These are phyloP conservation scores for Caenorhabditis tropicalis DNA, from an alignment of 1,140 invertebrate species.

Conservation along the genomic window DNA sequence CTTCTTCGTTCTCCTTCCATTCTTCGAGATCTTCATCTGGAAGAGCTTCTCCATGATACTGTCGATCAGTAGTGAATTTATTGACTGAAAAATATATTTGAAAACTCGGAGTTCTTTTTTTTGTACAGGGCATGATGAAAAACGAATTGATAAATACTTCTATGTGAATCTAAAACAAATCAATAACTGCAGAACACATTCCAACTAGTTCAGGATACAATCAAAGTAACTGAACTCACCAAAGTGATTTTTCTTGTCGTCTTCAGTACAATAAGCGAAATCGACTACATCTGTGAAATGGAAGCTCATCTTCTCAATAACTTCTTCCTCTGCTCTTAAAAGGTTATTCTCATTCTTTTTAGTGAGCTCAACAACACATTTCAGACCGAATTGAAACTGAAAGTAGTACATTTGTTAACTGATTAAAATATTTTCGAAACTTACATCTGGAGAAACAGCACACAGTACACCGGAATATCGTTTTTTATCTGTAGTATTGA, in stretches of 20 bases:
- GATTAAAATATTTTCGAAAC: background rate
- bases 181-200: too few species aligned
- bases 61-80: constrained; percentile 37
- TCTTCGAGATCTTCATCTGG: constrained; percentile 17
- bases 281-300: constrained; percentile 4
- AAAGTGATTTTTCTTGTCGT: background rate
- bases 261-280: background rate
- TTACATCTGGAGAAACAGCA: background rate
- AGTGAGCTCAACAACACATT: constrained; percentile 10
- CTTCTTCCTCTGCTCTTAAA: background rate
- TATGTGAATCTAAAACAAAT: too few species aligned
- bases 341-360: constrained; percentile 33
- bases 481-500: constrained; percentile 13
- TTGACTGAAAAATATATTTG: constrained; percentile 5
- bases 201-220: too few species aligned
- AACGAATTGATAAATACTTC: too few species aligned
- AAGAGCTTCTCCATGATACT: constrained; percentile 20
- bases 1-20: constrained; percentile 23
- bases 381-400: background rate
- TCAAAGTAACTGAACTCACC: constrained; percentile 32
- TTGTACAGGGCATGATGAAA: background rate
- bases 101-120: too few species aligned
- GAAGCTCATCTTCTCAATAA: constrained; percentile 35
- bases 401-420: background rate
- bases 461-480: background rate